Evolutionary conservation across 2,113 vertebrate species (phyloP), one percentile per base, ranked within the genome.

Genomic region (Pedionomus torquatus): DNA sequence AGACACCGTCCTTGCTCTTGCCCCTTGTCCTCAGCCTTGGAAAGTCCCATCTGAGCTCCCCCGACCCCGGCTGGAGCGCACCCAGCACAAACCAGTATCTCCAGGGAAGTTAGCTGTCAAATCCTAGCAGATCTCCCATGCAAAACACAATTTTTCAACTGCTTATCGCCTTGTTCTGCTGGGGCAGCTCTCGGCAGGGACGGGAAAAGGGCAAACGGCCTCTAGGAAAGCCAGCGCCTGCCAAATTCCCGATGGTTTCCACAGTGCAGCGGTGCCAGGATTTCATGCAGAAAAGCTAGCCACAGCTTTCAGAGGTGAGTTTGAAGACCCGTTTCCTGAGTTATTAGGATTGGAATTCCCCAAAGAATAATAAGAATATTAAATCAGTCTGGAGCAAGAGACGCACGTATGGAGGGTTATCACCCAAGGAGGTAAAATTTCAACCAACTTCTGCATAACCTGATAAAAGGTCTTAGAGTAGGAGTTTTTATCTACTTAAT

Each of bases 311-410:
- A 1, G 84, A 96, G 13, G 74, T 95, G 96, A 96, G 81, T 20
- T 95, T 97, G 95, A 96, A 95, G 93, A 75, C 87, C 87, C 87
- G 49, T 95, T 97, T 97, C 95, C 96, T 97, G 96, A 95, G 81
- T 93, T 82, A 82, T 79, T 89, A 87, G 91, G 83, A 68, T 61
- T 57, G 87, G 91, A 94, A 89, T 96, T 93, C 93, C 94, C 33
- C 57, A 14, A 37, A 28, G 76, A 87, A 57, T 75, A 94, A 79
- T 66, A 17, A 61, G 71, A 82, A 68, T 76, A 60, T 61, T 52
- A 82, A 93, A 79, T 28, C 33, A 3, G 43, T 21, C 48, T 8
- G 41, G 72, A 35, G 30, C 25, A 18, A 87, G 70, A 68, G 48
- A 13, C 0, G 1, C 2, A 4, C 19, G 26, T 16, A 8, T 20